Percentiles rank a stretch among this genome's conserved stretches.
These are phyloP conservation scores for Leptodirus hochenwartii DNA, from an alignment of 2,888 invertebrate genomes.

Conservation along the genomic window DNA sequence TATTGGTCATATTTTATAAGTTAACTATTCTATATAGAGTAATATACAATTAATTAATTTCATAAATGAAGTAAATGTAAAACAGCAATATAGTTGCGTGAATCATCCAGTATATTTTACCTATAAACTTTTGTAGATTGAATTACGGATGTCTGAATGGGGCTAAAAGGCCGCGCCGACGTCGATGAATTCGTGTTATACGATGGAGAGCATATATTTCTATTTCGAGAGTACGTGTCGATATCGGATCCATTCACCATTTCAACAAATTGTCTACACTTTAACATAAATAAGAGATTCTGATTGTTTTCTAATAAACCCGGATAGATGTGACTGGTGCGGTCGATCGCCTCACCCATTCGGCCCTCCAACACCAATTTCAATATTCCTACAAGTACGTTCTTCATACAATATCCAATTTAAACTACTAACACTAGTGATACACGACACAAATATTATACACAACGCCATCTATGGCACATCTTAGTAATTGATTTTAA, in stretches of 20 bases:
- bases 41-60: too few relatives aligned
- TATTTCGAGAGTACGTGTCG: too few relatives aligned
- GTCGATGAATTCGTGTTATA: slow-evolving; percentile 11
- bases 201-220: slow-evolving; percentile 15
- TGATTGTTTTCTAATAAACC: slow-evolving; percentile 81
- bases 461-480: too few relatives aligned
- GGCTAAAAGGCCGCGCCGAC: slow-evolving; percentile 29
- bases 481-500: too few relatives aligned
- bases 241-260: slow-evolving; percentile 89
- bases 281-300: slow-evolving; percentile 85
- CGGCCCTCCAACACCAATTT: slow-evolving; percentile 81
- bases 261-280: slow-evolving; percentile 97
- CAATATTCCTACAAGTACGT: slow-evolving; percentile 72
- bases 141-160: slow-evolving; percentile 60
- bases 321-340: slow-evolving; percentile 78
- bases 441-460: too few relatives aligned
- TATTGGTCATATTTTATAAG: too few relatives aligned
- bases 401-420: too few relatives aligned
- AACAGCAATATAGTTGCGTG: too few relatives aligned
- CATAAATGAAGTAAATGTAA: too few relatives aligned
- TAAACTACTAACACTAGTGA: too few relatives aligned
- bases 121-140: slow-evolving; percentile 63
- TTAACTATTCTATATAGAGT: too few relatives aligned
- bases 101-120: too few relatives aligned
- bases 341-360: slow-evolving; percentile 89